Conservation (phyloP, 2,797 vertebrate genomes). For the Telmatherina bonti region DNA sequence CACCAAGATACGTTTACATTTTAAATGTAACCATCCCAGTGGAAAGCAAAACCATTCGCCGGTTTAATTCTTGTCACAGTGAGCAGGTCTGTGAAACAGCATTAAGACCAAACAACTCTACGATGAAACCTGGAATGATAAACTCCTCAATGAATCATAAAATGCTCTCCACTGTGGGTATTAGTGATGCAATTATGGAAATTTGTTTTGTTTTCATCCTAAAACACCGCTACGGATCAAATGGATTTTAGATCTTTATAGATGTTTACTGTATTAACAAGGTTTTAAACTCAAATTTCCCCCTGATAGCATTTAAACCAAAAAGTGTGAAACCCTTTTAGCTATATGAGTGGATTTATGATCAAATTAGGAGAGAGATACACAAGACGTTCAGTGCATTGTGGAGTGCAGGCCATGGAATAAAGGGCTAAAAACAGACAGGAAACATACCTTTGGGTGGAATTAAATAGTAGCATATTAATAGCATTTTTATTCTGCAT, state of each 20-base stretch:
- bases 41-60: constrained; percentile 41
- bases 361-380: not conserved
- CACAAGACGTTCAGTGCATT: not conserved
- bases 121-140: constrained; percentile 33
- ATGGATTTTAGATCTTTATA: not conserved
- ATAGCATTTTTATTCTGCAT: rapidly evolving
- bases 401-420: not conserved
- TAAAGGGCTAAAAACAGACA: not conserved
- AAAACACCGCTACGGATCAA: not conserved
- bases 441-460: not conserved
- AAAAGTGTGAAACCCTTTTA: not conserved
- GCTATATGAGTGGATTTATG: not conserved
- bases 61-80: constrained; percentile 42
- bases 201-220: not conserved
- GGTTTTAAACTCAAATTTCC: not conserved
- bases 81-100: constrained; percentile 28
- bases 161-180: not conserved
- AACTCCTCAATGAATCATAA: constrained; percentile 29
- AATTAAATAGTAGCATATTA: not conserved
- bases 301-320: not conserved
- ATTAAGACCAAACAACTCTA: constrained; percentile 37
- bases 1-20: constrained; percentile 9
- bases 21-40: constrained; percentile 56
- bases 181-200: not conserved
- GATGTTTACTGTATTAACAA: not conserved